These are phyloP conservation scores for Parapsyche elsis DNA, from an alignment of 1,140 invertebrate species.

Conservation along the genomic window DNA sequence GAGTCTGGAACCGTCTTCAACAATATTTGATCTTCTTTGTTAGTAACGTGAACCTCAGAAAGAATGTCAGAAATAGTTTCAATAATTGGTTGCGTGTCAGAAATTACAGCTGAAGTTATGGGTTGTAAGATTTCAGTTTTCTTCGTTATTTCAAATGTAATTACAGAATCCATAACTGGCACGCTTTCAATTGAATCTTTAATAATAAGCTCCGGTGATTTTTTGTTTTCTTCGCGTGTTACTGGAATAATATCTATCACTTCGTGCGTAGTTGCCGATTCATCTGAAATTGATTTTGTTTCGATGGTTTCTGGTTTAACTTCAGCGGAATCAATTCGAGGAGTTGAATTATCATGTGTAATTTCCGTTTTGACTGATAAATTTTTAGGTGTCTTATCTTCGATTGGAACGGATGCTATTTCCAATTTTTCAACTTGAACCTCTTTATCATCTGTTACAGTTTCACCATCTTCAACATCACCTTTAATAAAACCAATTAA, in stretches of 20 bases:
- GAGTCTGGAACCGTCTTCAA: neutral
- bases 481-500: neutral
- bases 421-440: neutral
- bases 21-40: neutral
- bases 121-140: too few species aligned
- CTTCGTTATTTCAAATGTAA: too few species aligned
- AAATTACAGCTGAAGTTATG: too few species aligned
- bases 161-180: too few species aligned
- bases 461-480: constrained; percentile 19
- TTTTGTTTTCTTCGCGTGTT: neutral
- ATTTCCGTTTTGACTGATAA: neutral
- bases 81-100: neutral
- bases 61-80: neutral
- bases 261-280: too few species aligned
- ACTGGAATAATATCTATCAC: too few species aligned
- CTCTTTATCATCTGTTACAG: neutral
- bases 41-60: neutral
- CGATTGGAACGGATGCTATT: neutral
- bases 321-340: neutral
- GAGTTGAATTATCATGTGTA: neutral
- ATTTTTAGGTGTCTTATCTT: neutral
- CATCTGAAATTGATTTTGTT: too few species aligned
- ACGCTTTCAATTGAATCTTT: too few species aligned
- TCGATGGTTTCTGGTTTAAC: neutral
- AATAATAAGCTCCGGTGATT: too few species aligned